Base-by-base conservation (phyloP, 64 coral and sea anemone species). In the Dendrophyllia cribrosa region DNA sequence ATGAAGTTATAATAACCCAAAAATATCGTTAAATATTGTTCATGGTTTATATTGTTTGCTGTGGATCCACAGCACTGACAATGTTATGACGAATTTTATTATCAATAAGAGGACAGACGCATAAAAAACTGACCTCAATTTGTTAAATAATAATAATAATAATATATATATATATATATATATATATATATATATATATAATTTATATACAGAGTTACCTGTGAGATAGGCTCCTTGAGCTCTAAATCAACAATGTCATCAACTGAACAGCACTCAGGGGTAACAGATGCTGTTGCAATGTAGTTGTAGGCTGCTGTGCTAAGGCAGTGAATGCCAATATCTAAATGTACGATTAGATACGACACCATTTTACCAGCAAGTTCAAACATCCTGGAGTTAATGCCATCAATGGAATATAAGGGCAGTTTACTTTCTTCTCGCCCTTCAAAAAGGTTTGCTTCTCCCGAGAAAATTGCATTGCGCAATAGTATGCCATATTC, bases 321-420 rank as follows among this genome's bases (percentile, higher is more conserved):
- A 45, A 90, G 88, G 7, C 73, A 66, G 20, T 75, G 74, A 51
- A 90, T 79, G 59, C 59, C 74, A 14, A 78, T 65, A 77, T 89
- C 75, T 10, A 78, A 70, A 47, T 90, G 88, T 47, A 90, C 24
- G 78, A 91, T 91, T 49, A 83, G 49, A 79, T 91, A 91, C 19
- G 89, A 21, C n/a, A 91, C 68, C 89, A 91, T 90, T 66, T 80
- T 90, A 21, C 88, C 88, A 47, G 75, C 88, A 20, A 90, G 58
- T 77, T 66, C 10, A 77, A 78, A 80, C 26, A 90, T 15, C 23
- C 74, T 67, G 43, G 88, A 79, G 16, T 90, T 46, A 65, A 79
- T 43, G 34, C 52, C 88, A 66, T 79, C 75, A 9, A 91, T 82
- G 16, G 75, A 79, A 68, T 91, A 91, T 17, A 90, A 51, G 22